phyloP scores from a whole-genome alignment of 2,113 vertebrate genomes.

The Edolisoma coerulescens region DNA sequence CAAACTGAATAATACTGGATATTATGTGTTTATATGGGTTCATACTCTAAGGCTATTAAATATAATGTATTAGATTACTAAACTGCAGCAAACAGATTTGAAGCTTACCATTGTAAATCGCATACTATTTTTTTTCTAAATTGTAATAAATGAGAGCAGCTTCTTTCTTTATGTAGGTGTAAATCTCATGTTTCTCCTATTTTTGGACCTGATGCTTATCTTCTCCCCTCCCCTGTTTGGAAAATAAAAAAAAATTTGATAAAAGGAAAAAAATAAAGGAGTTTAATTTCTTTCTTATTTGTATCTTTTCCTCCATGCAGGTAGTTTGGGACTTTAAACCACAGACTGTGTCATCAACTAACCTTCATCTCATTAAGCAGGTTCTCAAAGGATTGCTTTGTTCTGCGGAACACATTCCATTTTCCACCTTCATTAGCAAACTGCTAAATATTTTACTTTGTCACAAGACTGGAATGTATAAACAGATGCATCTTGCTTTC shows the following conservation, averaged over 20 bases:
- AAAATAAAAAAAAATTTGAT: too few species aligned
- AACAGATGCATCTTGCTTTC: neutral
- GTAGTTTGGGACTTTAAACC: neutral
- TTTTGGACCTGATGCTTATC: neutral
- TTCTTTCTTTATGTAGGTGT: neutral
- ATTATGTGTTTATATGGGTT: neutral
- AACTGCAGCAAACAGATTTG: neutral
- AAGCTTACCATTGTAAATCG: neutral
- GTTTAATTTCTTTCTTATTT: neutral
- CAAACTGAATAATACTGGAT: neutral
- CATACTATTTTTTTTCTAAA: neutral
- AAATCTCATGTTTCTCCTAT: neutral
- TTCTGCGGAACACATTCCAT: neutral
- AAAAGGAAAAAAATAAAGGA: too few species aligned
- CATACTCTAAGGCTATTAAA: neutral
- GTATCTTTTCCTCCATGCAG: neutral
- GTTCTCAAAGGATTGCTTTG: slow-evolving; percentile 18
- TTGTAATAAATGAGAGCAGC: neutral
- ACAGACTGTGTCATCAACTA: neutral
- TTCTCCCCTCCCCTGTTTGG: neutral
- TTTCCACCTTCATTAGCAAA: slow-evolving; percentile 21
- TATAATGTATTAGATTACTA: slow-evolving; percentile 10
- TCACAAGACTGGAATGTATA: neutral
- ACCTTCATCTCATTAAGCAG: slow-evolving; percentile 7
- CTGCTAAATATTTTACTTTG: slow-evolving; percentile 29